Evolutionary conservation across 2,113 vertebrate genomes (phyloP).

Genomic region (Chaetodon auriga): DNA sequence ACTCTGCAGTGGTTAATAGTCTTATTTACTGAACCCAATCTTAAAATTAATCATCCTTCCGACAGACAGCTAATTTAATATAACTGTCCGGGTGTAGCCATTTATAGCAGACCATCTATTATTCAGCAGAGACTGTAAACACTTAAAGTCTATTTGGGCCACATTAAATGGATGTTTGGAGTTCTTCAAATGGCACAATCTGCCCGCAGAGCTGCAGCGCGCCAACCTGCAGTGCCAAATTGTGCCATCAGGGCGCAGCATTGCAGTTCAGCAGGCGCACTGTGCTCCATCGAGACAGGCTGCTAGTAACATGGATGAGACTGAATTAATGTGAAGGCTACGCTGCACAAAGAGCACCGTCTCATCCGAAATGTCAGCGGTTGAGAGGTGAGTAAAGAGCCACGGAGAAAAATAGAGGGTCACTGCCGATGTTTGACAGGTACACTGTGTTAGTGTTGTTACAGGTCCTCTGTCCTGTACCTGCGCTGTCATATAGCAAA

Average conservation of each 20-base stretch:
- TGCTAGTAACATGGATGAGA: constrained; percentile 33
- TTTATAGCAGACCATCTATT: constrained; percentile 43
- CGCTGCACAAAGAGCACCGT: constrained; percentile 48
- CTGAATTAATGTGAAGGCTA: constrained; percentile 57
- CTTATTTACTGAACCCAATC: constrained; percentile 46
- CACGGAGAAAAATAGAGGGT: constrained; percentile 50
- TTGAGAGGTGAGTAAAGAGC: constrained; percentile 65
- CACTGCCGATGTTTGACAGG: constrained; percentile 59
- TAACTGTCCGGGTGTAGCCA: constrained; percentile 34
- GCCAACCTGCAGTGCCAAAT: constrained; percentile 23
- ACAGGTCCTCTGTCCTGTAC: constrained; percentile 30
- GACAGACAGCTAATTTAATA: constrained; percentile 32
- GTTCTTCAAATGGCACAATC: constrained; percentile 28
- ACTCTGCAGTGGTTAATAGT: constrained; percentile 46
- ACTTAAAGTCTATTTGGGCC: constrained; percentile 21
- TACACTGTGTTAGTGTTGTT: constrained; percentile 62
- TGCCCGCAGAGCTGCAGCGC: constrained; percentile 19
- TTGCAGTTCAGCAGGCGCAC: constrained; percentile 25
- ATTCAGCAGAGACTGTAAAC: constrained; percentile 28
- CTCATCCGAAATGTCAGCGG: constrained; percentile 73
- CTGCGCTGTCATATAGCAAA: constrained; percentile 26
- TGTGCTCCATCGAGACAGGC: constrained; percentile 21
- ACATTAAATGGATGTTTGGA: constrained; percentile 47
- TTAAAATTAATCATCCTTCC: constrained; percentile 53
- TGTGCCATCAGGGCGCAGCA: constrained; percentile 51